Conservation (phyloP, 2,888 invertebrate genomes). For the Omphaloscelis lunosa region DNA sequence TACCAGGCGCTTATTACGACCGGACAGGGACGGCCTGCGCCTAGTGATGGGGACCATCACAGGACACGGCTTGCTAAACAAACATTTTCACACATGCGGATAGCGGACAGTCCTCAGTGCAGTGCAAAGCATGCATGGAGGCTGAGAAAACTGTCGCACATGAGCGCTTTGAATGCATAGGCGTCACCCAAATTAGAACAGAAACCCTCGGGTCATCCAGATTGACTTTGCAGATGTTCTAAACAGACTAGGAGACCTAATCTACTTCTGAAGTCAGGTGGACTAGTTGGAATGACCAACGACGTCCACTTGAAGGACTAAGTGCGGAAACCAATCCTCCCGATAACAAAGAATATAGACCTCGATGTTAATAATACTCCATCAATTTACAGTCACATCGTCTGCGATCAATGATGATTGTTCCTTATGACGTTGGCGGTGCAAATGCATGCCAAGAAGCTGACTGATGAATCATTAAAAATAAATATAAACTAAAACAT, state of each 20-base stretch:
- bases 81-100: not conserved
- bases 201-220: not conserved
- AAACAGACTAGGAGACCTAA: too few species aligned
- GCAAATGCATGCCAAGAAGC: conserved; percentile 45
- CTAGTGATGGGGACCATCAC: not conserved
- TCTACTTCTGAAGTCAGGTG: not conserved
- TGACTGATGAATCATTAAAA: conserved; percentile 53
- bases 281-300: not conserved
- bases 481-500: conserved; percentile 56
- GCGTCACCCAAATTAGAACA: not conserved
- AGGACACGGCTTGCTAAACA: not conserved
- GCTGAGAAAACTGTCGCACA: not conserved
- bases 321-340: too few species aligned
- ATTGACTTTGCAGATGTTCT: not conserved
- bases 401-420: conserved; percentile 18
- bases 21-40: too few species aligned
- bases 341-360: not conserved
- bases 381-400: conserved; percentile 3
- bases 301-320: not conserved
- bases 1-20: not conserved
- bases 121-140: not conserved
- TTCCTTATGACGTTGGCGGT: conserved; percentile 44
- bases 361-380: not conserved
- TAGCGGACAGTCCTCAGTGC: not conserved
- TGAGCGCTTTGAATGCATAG: not conserved